Evolutionary conservation across 2,113 vertebrate genomes (phyloP).

Genomic region (Garra rufa): DNA sequence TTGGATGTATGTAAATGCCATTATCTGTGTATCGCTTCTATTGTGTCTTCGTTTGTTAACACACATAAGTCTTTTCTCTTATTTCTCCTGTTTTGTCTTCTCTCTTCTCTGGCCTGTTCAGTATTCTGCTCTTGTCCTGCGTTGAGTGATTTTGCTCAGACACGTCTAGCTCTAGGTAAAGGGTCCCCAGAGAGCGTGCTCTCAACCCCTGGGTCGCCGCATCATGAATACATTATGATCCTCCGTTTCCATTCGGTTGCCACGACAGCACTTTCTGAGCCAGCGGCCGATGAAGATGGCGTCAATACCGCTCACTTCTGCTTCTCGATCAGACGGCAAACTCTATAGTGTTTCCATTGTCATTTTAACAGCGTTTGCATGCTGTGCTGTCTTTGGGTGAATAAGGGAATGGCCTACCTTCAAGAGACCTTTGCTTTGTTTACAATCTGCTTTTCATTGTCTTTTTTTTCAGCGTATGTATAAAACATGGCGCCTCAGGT

Average conservation of each 20-base stretch:
- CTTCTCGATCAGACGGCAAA: constrained; percentile 56
- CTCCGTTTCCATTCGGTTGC: constrained; percentile 99
- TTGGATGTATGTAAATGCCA: no score
- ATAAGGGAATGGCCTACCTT: constrained; percentile 53
- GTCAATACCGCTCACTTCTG: not conserved
- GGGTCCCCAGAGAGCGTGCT: constrained; percentile 95
- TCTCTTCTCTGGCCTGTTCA: constrained; percentile 86
- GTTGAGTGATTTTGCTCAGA: constrained; percentile 99
- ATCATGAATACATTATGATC: constrained; percentile 99
- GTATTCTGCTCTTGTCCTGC: constrained; percentile 98
- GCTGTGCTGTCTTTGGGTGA: not conserved
- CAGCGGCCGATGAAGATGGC: constrained; percentile 98
- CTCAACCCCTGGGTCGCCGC: constrained; percentile 99
- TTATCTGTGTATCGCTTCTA: constrained; percentile 27
- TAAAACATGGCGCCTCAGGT: constrained; percentile 99
- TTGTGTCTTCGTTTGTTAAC: constrained; percentile 2
- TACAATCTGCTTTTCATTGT: constrained; percentile 63
- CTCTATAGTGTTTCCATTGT: constrained; percentile 54
- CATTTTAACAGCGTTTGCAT: constrained; percentile 14
- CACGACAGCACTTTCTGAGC: constrained; percentile 99
- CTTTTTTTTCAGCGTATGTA: constrained; percentile 84
- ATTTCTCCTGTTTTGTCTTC: constrained; percentile 61
- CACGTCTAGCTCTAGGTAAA: constrained; percentile 99
- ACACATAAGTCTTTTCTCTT: constrained; percentile 16
- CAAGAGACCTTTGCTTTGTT: constrained; percentile 67